Evolutionary conservation across 2,113 vertebrate genomes (phyloP).

Genomic region (Martes martes): DNA sequence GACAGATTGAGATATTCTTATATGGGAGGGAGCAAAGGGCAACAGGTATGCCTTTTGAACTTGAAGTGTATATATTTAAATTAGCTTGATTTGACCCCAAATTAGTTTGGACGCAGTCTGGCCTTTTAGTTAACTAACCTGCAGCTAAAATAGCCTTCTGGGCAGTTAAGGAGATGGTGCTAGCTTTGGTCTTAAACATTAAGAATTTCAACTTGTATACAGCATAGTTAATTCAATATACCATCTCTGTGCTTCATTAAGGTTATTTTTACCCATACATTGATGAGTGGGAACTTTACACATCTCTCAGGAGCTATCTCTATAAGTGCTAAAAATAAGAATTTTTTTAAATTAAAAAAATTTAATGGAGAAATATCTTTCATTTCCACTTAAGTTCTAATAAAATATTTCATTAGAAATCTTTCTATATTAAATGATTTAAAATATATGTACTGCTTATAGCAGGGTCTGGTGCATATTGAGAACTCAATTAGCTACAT

Average conservation of each 20-base stretch:
- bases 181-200: background rate
- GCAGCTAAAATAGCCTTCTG: conserved; percentile 13
- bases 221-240: background rate
- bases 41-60: background rate
- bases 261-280: background rate
- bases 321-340: background rate
- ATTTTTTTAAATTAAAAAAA: background rate
- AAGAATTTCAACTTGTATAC: background rate
- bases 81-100: background rate
- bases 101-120: conserved; percentile 9
- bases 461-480: background rate
- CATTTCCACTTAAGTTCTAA: background rate
- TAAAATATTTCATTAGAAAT: conserved; percentile 24
- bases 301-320: background rate
- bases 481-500: background rate
- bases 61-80: background rate
- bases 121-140: background rate
- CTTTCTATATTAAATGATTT: background rate
- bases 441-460: background rate
- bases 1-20: conserved; percentile 5
- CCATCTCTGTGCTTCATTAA: background rate
- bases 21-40: background rate
- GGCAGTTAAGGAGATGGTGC: background rate
- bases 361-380: background rate
- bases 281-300: background rate